These are phyloP conservation scores for Thryonomys swinderianus DNA, from an alignment of 2,113 vertebrate species.

Conservation along the genomic window DNA sequence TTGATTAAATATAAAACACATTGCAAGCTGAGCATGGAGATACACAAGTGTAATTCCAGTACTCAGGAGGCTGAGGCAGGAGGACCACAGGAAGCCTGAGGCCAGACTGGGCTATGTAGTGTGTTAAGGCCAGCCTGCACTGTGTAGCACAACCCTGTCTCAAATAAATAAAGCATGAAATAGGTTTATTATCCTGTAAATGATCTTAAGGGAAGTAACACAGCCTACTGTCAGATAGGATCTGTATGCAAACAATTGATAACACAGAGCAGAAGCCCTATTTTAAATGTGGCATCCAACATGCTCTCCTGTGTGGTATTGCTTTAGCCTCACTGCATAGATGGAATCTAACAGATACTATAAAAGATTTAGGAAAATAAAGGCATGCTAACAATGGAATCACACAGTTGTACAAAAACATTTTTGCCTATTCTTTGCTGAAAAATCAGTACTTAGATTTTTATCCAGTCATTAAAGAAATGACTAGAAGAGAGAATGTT, in stretches of 20 bases:
- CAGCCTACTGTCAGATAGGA: background rate
- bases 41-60: background rate
- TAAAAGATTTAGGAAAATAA: background rate
- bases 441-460: background rate
- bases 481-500: background rate
- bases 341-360: background rate
- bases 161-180: background rate
- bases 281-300: background rate
- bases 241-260: background rate
- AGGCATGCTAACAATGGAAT: background rate
- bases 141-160: background rate
- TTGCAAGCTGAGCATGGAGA: background rate
- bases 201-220: background rate
- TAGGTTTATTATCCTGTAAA: background rate
- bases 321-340: background rate
- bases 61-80: background rate
- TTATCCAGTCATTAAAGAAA: background rate
- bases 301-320: background rate
- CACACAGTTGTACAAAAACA: background rate
- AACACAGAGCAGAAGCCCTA: background rate
- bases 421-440: background rate
- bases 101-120: background rate
- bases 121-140: background rate
- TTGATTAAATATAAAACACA: conserved; percentile 1
- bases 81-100: background rate